Conservation (phyloP, 2,113 vertebrate species). For the Gambusia holbrooki region DNA sequence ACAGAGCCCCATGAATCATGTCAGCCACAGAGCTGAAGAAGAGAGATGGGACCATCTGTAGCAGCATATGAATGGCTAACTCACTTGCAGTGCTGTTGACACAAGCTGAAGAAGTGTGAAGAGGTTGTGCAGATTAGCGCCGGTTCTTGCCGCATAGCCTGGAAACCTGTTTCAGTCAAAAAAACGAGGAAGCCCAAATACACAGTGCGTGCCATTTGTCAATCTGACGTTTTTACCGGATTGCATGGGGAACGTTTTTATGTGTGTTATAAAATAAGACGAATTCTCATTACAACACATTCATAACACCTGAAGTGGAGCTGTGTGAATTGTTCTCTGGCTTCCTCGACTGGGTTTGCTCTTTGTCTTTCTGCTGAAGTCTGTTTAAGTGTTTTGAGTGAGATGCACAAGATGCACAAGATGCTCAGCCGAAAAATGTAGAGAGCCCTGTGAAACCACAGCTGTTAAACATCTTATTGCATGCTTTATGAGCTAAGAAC, state of each 20-base stretch:
- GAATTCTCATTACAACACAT: constrained; percentile 47
- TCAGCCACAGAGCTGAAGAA: constrained; percentile 68
- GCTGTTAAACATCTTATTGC: constrained; percentile 4
- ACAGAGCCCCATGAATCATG: constrained; percentile 81
- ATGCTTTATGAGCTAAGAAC: constrained; percentile 3
- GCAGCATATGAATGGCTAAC: constrained; percentile 75
- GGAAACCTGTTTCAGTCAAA: constrained; percentile 61
- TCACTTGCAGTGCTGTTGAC: constrained; percentile 72
- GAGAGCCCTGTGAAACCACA: not conserved
- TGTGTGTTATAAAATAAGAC: constrained; percentile 45
- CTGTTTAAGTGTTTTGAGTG: constrained; percentile 25
- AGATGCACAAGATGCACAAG: constrained; percentile 17
- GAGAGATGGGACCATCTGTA: constrained; percentile 72
- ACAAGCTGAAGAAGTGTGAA: constrained; percentile 73
- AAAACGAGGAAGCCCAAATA: constrained; percentile 61
- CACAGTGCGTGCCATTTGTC: constrained; percentile 53
- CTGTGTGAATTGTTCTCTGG: constrained; percentile 18
- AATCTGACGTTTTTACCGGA: constrained; percentile 61
- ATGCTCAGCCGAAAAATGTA: constrained; percentile 11
- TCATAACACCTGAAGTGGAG: constrained; percentile 31
- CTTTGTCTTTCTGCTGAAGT: not conserved
- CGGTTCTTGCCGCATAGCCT: constrained; percentile 49
- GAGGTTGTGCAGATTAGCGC: constrained; percentile 74
- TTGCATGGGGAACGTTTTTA: constrained; percentile 39
- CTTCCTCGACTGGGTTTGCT: not conserved